These are phyloP conservation scores for Ips nitidus DNA, from an alignment of 1,140 invertebrate genomes.

Conservation along the genomic window DNA sequence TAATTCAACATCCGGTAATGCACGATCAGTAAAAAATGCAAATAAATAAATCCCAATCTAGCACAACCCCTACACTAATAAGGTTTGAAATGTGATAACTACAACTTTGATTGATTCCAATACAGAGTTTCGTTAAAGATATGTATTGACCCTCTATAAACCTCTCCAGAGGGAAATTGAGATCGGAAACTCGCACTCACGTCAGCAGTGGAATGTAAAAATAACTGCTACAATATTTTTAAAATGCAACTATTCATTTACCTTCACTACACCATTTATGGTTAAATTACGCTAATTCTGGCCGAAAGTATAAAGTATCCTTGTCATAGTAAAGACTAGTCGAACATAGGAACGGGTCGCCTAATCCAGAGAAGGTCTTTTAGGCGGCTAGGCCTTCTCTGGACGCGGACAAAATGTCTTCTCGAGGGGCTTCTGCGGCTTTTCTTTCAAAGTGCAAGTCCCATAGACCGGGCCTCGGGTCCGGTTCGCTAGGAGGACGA, in stretches of 20 bases:
- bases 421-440: constrained; percentile 50
- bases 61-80: not conserved
- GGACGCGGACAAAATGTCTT: constrained; percentile 52
- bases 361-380: constrained; percentile 34
- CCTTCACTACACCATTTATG: not conserved
- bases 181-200: not conserved
- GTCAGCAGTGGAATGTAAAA: constrained; percentile 1
- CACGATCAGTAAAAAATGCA: not conserved
- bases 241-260: constrained; percentile 1
- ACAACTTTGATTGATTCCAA: not conserved
- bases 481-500: constrained; percentile 49
- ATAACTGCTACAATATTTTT: not conserved
- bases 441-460: constrained; percentile 54
- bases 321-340: constrained; percentile 43
- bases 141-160: not conserved
- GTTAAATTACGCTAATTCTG: not conserved
- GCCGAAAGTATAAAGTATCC: constrained; percentile 15
- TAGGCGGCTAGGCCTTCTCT: constrained; percentile 56
- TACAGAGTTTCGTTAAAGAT: not conserved
- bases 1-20: not conserved
- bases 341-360: constrained; percentile 47
- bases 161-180: not conserved
- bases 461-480: constrained; percentile 49
- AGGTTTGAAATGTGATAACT: not conserved
- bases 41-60: not conserved